phyloP scores from a whole-genome alignment of 2,113 vertebrate genomes.

The Sander vitreus region DNA sequence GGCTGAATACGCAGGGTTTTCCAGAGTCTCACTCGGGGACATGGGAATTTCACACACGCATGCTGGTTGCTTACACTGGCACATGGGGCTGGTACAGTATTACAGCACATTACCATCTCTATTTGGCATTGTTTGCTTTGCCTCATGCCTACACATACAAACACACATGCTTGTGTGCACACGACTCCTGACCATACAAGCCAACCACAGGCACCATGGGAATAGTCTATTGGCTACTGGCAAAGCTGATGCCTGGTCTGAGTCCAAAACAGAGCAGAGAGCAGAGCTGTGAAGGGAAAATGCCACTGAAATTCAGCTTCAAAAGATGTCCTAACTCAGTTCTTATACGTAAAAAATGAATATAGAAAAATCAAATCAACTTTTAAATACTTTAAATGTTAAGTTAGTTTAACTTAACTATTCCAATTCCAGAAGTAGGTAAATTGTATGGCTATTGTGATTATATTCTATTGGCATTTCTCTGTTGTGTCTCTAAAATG shows the following conservation, averaged over 20 bases:
- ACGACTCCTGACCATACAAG: slow-evolving; percentile 75
- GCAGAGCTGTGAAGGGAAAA: slow-evolving; percentile 45
- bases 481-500: slow-evolving; percentile 3
- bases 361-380: not conserved
- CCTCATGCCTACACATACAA: slow-evolving; percentile 73
- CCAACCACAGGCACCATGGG: slow-evolving; percentile 78
- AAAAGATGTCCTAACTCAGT: slow-evolving; percentile 33
- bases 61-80: slow-evolving; percentile 75
- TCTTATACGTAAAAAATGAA: not conserved
- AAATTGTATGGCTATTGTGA: not conserved
- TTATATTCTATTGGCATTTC: slow-evolving; percentile 19
- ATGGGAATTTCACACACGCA: slow-evolving; percentile 71
- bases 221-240: slow-evolving; percentile 76
- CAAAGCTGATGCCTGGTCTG: slow-evolving; percentile 73
- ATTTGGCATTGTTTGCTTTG: slow-evolving; percentile 79
- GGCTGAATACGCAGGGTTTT: slow-evolving; percentile 68
- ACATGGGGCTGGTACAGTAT: slow-evolving; percentile 76
- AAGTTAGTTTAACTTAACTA: not conserved
- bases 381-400: slow-evolving; percentile 18
- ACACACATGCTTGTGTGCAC: slow-evolving; percentile 65
- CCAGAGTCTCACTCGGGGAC: slow-evolving; percentile 68
- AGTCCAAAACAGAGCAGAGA: slow-evolving; percentile 69
- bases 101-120: slow-evolving; percentile 76
- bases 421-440: not conserved
- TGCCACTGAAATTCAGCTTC: slow-evolving; percentile 38